Base-by-base conservation (phyloP, 2,797 vertebrate genomes). In the Acestrorhynchus altus region DNA sequence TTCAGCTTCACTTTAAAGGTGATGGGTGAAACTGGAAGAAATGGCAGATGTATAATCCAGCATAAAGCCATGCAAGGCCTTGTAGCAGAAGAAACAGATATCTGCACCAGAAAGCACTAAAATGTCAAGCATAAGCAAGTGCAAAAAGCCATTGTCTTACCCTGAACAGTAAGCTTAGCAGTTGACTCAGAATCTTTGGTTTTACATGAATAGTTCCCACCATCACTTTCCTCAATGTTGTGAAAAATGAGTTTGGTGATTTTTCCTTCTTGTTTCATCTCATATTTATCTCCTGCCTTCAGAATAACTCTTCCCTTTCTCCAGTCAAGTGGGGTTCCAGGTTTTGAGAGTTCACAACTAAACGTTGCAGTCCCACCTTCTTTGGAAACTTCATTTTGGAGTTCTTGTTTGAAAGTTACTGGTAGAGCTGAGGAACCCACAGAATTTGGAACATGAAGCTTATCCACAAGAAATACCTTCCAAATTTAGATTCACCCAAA, bases 181-280 rank as follows among this genome's bases (percentile, higher is more conserved):
- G 92, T 90, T 12, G 94, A 96, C 80, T 96, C 95, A 16, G 86
- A 76, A 54, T 95, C 94, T 79, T 93, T 92, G 0, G 92, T 93
- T 79, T 97, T 96, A 66, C 97, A 98, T 0, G 93, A 96, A 83
- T 98, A 98, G 81, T 93, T 94, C 0, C 95, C 96, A 0, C 93
- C 89, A 56, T 98, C 97, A 35, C 92, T 94, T 72, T 90, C 94
- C 78, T 98, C 95, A 0, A 86, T 81, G 0, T 91, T 87, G 2
- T 77, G 91, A 73, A 98, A 92, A 77, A 94, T 86, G 1, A 98
- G 91, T 80, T 94, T 92, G 0, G 87, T 89, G 0, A 76, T 44
- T 0, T 9, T 10, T 10, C 94, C 95, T 5, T 92, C 88, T 77
- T 93, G 91, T 66, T 86, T 92, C 82, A 98, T 95, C 84, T 96